Evolutionary conservation across 2,797 vertebrate genomes (phyloP).

Genomic region (Rhynchonycteris naso): DNA sequence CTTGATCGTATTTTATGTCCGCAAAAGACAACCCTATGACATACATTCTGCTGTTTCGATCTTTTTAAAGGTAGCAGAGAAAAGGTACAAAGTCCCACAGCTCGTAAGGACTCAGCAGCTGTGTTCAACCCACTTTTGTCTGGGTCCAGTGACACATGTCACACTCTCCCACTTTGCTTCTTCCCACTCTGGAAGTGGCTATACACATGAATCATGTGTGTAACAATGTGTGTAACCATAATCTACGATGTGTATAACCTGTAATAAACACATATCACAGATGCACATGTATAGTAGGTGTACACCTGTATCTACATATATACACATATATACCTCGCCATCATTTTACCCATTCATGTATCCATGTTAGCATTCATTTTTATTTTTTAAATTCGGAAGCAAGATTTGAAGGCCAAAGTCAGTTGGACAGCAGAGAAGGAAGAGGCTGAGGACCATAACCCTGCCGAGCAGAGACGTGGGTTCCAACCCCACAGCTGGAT

Average conservation of each 20-base stretch:
- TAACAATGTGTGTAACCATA: neutral
- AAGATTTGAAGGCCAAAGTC: neutral
- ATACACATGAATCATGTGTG: accelerated
- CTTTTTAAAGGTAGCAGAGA: neutral
- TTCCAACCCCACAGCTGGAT: neutral
- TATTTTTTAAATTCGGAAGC: neutral
- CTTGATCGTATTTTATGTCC: neutral
- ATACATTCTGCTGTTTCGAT: neutral
- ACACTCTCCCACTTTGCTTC: neutral
- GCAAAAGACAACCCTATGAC: neutral
- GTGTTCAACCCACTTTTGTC: neutral
- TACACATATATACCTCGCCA: too few species aligned
- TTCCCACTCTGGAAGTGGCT: neutral
- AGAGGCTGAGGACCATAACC: accelerated
- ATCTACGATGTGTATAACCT: too few species aligned
- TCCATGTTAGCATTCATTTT: neutral
- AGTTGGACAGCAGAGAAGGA: neutral
- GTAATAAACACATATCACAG: neutral
- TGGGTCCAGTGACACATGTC: neutral
- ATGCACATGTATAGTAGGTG: neutral
- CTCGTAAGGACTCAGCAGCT: accelerated
- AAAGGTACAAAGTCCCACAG: neutral
- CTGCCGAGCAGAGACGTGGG: neutral
- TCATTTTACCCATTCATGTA: neutral
- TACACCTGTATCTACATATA: accelerated